phyloP scores from a whole-genome alignment of 2,888 invertebrate species.

The Baronia brevicornis region DNA sequence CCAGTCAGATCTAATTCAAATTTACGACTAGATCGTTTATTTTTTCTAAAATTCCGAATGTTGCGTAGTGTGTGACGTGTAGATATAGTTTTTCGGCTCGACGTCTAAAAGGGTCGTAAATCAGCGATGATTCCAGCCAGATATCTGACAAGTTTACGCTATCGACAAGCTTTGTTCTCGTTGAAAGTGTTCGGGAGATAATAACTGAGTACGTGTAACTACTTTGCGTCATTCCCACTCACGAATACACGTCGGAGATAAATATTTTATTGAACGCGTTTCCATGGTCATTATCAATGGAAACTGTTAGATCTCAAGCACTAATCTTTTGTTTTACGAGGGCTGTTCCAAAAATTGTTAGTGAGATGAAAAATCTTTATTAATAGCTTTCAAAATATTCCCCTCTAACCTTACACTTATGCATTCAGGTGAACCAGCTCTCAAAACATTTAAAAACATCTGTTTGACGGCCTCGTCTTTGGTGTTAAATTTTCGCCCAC shows the following conservation, averaged over 20 bases:
- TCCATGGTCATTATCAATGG: constrained; percentile 19
- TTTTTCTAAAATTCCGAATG: constrained; percentile 14
- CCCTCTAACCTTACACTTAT: no score
- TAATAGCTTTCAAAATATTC: no score
- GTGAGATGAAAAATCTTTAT: no score
- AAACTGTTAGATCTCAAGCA: constrained; percentile 4
- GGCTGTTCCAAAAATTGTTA: no score
- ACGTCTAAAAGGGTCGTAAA: constrained; percentile 23
- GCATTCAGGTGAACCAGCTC: no score
- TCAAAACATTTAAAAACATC: no score
- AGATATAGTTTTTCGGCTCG: constrained; percentile 11
- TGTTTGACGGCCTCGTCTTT: no score
- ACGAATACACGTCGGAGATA: constrained; percentile 23
- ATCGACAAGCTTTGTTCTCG: constrained; percentile 26
- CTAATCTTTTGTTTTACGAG: not conserved
- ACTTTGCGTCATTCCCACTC: constrained; percentile 36
- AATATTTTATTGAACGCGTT: constrained; percentile 26
- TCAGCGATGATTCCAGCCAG: constrained; percentile 20
- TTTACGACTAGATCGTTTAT: no score
- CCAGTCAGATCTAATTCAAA: no score
- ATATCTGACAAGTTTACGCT: constrained; percentile 22
- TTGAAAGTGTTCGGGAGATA: constrained; percentile 36
- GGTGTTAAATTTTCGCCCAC: no score
- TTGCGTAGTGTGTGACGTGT: constrained; percentile 12
- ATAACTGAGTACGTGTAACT: constrained; percentile 22